These are phyloP conservation scores for Laupala kohalensis DNA, from an alignment of 1,140 invertebrate species.

Conservation along the genomic window DNA sequence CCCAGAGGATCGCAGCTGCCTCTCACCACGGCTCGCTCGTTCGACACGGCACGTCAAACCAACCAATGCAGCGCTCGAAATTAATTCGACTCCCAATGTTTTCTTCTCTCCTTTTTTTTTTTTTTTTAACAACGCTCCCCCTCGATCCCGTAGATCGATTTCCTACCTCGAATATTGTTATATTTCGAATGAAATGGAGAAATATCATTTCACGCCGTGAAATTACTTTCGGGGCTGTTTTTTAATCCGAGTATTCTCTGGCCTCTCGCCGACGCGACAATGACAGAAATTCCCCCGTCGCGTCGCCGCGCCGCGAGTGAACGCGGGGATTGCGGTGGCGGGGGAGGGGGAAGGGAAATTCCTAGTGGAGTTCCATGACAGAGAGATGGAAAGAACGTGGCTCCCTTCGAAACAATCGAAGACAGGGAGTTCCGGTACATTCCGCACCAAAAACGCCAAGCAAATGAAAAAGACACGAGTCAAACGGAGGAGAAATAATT, in stretches of 20 bases:
- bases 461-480: too few relatives aligned
- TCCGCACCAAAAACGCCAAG: background rate
- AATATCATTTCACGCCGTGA: background rate
- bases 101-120: background rate
- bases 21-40: background rate
- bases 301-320: background rate
- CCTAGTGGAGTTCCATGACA: too few relatives aligned
- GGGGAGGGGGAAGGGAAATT: too few relatives aligned
- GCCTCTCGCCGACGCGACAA: background rate
- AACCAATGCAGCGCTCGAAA: background rate
- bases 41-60: background rate
- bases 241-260: background rate
- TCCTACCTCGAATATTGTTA: background rate
- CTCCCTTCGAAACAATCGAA: background rate
- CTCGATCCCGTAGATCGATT: background rate
- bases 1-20: background rate
- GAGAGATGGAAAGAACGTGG: background rate
- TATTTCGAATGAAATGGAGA: background rate
- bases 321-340: background rate
- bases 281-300: background rate
- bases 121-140: background rate
- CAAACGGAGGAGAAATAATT: too few relatives aligned
- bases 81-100: background rate
- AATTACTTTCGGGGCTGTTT: background rate
- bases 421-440: background rate